These are phyloP conservation scores for Timandra comae DNA, from an alignment of 2,888 invertebrate species.

Conservation along the genomic window DNA sequence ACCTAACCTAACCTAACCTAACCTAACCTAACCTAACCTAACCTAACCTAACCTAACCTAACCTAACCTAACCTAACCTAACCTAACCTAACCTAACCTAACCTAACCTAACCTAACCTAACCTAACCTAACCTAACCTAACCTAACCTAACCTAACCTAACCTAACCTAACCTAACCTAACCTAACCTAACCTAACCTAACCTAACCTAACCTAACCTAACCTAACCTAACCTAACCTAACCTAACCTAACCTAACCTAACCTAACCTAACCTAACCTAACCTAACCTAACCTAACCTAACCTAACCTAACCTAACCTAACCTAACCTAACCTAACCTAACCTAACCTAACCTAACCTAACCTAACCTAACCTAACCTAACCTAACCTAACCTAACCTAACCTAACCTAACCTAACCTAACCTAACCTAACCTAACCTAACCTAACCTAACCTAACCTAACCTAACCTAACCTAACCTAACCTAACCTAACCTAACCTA, in stretches of 20 bases:
- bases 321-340: slow-evolving; percentile 9
- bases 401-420: slow-evolving; percentile 8
- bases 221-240: slow-evolving; percentile 5
- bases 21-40: slow-evolving; percentile 6
- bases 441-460: slow-evolving; percentile 9
- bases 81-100: background rate
- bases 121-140: slow-evolving; percentile 7
- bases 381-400: slow-evolving; percentile 8
- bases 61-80: slow-evolving; percentile 1
- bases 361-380: slow-evolving; percentile 9
- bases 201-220: slow-evolving; percentile 10
- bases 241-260: slow-evolving; percentile 5
- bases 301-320: slow-evolving; percentile 4
- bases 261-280: slow-evolving; percentile 5
- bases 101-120: background rate
- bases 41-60: slow-evolving; percentile 5
- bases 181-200: slow-evolving; percentile 11
- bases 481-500: slow-evolving; percentile 17
- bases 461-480: slow-evolving; percentile 8
- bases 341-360: slow-evolving; percentile 11
- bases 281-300: slow-evolving; percentile 5
- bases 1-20: slow-evolving; percentile 1
- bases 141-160: slow-evolving; percentile 10
- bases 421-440: slow-evolving; percentile 7
- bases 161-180: slow-evolving; percentile 11